Percentiles rank a stretch among this genome's conserved stretches.
These are phyloP conservation scores for Laterallus jamaicensis DNA, from an alignment of 2,113 vertebrate species.

Conservation along the genomic window DNA sequence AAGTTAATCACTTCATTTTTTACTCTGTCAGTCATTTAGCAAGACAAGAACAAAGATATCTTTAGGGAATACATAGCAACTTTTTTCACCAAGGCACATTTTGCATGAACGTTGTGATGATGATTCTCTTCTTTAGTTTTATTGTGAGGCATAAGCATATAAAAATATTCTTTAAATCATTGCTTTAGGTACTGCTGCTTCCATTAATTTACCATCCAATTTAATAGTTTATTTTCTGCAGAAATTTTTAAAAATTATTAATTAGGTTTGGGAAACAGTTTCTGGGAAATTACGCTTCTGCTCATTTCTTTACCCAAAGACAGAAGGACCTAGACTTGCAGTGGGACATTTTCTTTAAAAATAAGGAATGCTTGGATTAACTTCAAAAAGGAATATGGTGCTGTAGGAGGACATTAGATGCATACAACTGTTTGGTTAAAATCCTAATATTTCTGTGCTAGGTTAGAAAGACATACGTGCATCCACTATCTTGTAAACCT, in stretches of 20 bases:
- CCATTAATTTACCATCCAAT: background rate
- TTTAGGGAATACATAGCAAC: background rate
- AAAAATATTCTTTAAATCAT: background rate
- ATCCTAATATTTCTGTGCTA: background rate
- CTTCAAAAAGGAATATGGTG: background rate
- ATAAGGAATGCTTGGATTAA: background rate
- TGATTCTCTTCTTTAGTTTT: background rate
- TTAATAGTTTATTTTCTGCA: background rate
- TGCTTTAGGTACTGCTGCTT: background rate
- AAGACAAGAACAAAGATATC: constrained; percentile 10
- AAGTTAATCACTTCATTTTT: constrained; percentile 45
- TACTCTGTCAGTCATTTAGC: constrained; percentile 1
- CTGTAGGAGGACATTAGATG: background rate
- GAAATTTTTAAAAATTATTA: background rate
- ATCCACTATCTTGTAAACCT: background rate
- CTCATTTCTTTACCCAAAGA: background rate
- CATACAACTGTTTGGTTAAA: background rate
- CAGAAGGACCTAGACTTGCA: background rate
- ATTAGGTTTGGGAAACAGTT: background rate
- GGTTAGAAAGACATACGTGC: background rate
- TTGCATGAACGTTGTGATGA: background rate
- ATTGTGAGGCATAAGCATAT: background rate
- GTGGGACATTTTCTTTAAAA: background rate
- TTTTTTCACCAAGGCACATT: background rate
- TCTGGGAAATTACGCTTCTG: background rate